Evolutionary conservation across 2,888 invertebrate genomes (phyloP).

Genomic region (Hirudinaria manillensis): DNA sequence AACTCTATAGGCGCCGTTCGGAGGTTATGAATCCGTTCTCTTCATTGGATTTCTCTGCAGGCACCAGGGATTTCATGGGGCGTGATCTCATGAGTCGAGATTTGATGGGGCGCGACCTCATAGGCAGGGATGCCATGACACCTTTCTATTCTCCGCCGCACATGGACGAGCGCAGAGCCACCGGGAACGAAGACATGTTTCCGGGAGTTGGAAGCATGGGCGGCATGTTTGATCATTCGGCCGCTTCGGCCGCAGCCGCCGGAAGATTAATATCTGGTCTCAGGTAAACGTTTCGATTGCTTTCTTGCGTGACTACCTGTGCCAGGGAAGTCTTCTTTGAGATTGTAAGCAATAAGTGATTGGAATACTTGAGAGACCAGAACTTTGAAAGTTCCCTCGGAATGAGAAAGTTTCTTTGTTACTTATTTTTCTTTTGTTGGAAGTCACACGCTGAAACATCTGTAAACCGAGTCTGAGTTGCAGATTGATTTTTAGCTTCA

Average conservation of each 20-base stretch:
- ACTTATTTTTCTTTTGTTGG: conserved; percentile 2
- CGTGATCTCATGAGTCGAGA: conserved; percentile 27
- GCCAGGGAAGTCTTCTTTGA: background rate
- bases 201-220: conserved; percentile 22
- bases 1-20: conserved; percentile 26
- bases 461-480: conserved; percentile 7
- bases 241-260: conserved; percentile 23
- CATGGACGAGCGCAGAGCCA: conserved; percentile 20
- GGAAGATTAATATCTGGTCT: conserved; percentile 27
- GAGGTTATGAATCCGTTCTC: conserved; percentile 29
- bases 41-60: conserved; percentile 25
- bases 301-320: conserved; percentile 13
- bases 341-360: conserved; percentile 6
- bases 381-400: conserved; percentile 14
- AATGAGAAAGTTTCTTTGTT: background rate
- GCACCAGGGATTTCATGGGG: conserved; percentile 23
- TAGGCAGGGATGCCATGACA: conserved; percentile 30
- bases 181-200: conserved; percentile 28
- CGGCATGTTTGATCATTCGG: conserved; percentile 28
- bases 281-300: conserved; percentile 23
- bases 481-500: conserved; percentile 6
- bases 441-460: conserved; percentile 10
- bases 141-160: conserved; percentile 23
- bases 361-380: conserved; percentile 12
- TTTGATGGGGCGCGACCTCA: conserved; percentile 23